Conservation (phyloP, 2,888 invertebrate species). For the Leucophenga maculata region DNA sequence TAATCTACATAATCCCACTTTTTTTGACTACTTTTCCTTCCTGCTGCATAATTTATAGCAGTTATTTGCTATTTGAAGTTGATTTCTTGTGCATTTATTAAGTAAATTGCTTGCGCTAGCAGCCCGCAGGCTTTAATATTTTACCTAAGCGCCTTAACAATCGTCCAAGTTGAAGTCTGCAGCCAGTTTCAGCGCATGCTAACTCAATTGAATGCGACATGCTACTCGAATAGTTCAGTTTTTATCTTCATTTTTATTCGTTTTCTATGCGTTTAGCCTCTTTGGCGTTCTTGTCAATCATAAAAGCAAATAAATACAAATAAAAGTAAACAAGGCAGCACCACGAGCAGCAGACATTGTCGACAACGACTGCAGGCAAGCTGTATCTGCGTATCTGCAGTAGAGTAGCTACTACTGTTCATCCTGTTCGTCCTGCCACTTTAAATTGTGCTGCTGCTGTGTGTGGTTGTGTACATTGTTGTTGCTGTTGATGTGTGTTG, state of each 20-base stretch:
- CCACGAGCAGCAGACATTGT: not conserved
- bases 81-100: not conserved
- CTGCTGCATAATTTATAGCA: constrained; percentile 12
- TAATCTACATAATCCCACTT: constrained; percentile 19
- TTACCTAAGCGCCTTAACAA: not conserved
- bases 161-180: no score
- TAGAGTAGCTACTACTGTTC: not conserved
- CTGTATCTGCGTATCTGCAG: not conserved
- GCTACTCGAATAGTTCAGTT: no score
- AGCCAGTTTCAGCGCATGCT: not conserved
- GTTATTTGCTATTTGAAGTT: not conserved
- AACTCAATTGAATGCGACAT: no score
- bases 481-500: constrained; percentile 16
- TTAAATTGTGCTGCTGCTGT: not conserved
- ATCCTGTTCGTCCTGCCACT: not conserved
- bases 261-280: not conserved
- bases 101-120: not conserved
- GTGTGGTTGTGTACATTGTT: not conserved
- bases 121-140: not conserved
- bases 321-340: constrained; percentile 5
- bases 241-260: constrained; percentile 1
- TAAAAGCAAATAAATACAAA: constrained; percentile 23
- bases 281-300: constrained; percentile 21
- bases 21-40: not conserved
- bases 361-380: not conserved